Conservation (phyloP, 2,888 invertebrate genomes). For the Tipula confusa region DNA sequence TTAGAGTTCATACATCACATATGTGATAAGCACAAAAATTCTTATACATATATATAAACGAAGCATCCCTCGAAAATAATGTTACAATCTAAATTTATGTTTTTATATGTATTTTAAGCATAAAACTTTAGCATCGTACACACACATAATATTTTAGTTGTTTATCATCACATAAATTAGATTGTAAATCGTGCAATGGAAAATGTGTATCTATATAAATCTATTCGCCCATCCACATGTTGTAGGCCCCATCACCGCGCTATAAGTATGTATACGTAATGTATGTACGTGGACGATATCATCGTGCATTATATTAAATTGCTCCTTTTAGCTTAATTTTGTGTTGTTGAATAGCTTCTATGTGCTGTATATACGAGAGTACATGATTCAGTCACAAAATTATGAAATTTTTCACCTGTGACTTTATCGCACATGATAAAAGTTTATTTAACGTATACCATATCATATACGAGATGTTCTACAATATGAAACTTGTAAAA, state of each 20-base stretch:
- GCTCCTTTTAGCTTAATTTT: background rate
- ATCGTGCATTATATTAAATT: background rate
- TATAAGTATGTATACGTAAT: too few relatives aligned
- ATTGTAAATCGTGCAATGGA: background rate
- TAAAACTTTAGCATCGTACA: background rate
- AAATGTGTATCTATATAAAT: background rate
- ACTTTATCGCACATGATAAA: conserved; percentile 4
- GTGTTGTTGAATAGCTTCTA: background rate
- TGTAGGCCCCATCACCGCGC: too few relatives aligned
- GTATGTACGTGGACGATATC: background rate
- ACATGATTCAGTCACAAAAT: background rate
- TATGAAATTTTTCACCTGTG: background rate
- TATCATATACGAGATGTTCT: background rate
- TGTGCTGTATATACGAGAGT: background rate
- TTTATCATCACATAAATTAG: background rate
- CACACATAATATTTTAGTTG: background rate
- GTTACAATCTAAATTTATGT: background rate
- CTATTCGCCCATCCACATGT: background rate
- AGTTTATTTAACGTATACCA: background rate
- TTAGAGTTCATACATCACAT: background rate
- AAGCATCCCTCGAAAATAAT: background rate
- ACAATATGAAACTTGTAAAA: background rate
- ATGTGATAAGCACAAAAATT: background rate
- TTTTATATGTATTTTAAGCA: background rate
- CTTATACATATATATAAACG: background rate